phyloP scores from a whole-genome alignment of 2,797 vertebrate genomes.

The Chelonia mydas region DNA sequence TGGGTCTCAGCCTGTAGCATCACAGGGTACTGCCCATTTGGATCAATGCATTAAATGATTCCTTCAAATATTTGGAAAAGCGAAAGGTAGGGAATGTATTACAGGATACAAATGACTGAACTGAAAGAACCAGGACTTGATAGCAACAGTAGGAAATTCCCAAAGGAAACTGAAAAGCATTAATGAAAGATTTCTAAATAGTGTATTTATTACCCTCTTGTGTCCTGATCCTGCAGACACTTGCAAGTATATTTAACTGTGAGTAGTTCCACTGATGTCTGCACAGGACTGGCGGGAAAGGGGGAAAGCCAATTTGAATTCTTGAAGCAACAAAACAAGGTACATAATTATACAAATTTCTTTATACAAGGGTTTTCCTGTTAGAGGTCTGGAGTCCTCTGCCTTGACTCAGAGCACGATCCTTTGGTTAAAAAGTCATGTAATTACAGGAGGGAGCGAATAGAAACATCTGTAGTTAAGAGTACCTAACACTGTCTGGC shows the following conservation, averaged over 20 bases:
- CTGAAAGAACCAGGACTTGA: not conserved
- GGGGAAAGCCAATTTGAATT: not conserved
- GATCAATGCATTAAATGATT: too few relatives aligned
- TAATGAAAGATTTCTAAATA: not conserved
- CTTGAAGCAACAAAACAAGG: not conserved
- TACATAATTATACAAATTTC: not conserved
- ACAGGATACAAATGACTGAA: not conserved
- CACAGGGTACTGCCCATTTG: too few relatives aligned
- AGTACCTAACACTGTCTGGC: not conserved
- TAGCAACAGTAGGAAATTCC: not conserved
- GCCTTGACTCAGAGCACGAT: not conserved
- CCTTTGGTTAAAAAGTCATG: not conserved
- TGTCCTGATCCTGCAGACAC: not conserved
- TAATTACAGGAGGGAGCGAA: not conserved
- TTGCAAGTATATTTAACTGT: not conserved
- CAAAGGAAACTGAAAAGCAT: not conserved
- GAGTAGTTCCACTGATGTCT: not conserved
- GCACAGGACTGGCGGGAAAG: not conserved
- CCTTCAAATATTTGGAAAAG: too few relatives aligned
- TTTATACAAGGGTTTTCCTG: not conserved
- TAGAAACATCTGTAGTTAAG: not conserved
- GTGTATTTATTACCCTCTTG: not conserved
- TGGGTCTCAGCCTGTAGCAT: too few relatives aligned
- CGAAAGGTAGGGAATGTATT: too few relatives aligned
- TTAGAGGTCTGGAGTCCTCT: not conserved